phyloP scores from a whole-genome alignment of 2,113 vertebrate genomes.

The Phocoena phocoena region DNA sequence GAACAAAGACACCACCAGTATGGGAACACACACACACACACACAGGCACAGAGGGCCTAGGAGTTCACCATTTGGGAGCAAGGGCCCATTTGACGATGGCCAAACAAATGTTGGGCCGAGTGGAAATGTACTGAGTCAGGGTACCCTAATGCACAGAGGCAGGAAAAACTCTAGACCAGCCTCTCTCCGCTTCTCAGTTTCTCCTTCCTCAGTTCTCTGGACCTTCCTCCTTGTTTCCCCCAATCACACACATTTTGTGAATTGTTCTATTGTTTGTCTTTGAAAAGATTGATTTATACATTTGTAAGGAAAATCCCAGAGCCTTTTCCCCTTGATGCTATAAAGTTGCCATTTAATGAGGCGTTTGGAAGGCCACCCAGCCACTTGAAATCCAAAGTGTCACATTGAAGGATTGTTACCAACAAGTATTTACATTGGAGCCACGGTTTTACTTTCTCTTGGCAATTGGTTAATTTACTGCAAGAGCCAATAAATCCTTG shows the following conservation, averaged over 20 bases:
- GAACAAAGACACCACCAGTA: not conserved
- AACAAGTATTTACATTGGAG: slow-evolving; percentile 78
- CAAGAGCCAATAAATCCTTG: slow-evolving; percentile 76
- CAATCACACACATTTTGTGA: not conserved
- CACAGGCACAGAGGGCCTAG: not conserved
- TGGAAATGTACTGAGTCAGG: not conserved
- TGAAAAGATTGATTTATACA: slow-evolving; percentile 67
- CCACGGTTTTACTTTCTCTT: slow-evolving; percentile 62
- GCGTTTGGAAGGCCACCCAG: slow-evolving; percentile 71
- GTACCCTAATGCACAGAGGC: not conserved
- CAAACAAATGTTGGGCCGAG: not conserved
- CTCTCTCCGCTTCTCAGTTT: not conserved
- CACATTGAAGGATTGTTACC: slow-evolving; percentile 75
- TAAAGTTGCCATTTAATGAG: slow-evolving; percentile 73
- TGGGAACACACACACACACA: not conserved
- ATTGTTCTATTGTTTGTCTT: slow-evolving; percentile 64
- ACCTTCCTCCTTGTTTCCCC: not conserved
- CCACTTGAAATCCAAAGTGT: slow-evolving; percentile 76
- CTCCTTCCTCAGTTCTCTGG: not conserved
- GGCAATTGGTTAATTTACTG: slow-evolving; percentile 82
- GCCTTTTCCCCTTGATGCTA: slow-evolving; percentile 59
- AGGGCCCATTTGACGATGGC: not conserved
- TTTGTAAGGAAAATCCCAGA: slow-evolving; percentile 58
- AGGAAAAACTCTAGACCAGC: not conserved
- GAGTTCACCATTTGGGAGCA: not conserved